Evolutionary conservation across 2,797 vertebrate genomes (phyloP).

Genomic region (Pempheris klunzingeri): DNA sequence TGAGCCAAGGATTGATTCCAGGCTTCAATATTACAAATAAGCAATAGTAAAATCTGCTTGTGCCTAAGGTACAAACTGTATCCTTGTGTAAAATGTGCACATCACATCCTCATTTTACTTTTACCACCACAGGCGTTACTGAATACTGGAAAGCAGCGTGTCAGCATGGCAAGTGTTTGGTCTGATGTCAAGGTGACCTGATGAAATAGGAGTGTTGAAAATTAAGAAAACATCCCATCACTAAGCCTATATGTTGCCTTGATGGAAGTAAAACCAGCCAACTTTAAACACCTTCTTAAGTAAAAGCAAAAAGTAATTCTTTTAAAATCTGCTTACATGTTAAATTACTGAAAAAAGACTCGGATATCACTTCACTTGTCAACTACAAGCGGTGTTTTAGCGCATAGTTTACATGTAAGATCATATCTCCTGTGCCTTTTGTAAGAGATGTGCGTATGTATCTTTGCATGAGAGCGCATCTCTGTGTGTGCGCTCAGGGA

Average conservation of each 20-base stretch:
- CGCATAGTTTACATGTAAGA: not conserved
- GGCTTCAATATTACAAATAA: conserved; percentile 19
- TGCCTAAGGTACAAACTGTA: conserved; percentile 25
- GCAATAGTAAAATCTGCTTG: conserved; percentile 22
- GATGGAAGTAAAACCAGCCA: not conserved
- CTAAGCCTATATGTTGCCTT: not conserved
- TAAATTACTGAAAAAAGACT: not conserved
- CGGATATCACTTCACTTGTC: not conserved
- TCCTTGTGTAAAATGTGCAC: conserved; percentile 19
- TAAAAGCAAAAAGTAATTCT: not conserved
- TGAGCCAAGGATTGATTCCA: conserved; percentile 3
- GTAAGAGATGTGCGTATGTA: not conserved
- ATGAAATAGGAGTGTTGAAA: not conserved
- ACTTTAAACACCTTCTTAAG: not conserved
- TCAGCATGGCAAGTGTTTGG: conserved; percentile 51
- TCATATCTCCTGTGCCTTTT: not conserved
- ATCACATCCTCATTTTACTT: conserved; percentile 22
- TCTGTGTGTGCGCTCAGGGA: conserved; percentile 19
- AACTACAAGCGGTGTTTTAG: not conserved
- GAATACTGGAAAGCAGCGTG: conserved; percentile 26
- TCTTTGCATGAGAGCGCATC: not conserved
- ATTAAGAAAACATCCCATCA: conserved; percentile 2
- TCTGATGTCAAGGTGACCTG: conserved; percentile 64
- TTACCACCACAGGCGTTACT: conserved; percentile 24
- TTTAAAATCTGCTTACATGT: not conserved